These are phyloP conservation scores for Chloroclysta siterata DNA, from an alignment of 2,888 invertebrate genomes.

Conservation along the genomic window DNA sequence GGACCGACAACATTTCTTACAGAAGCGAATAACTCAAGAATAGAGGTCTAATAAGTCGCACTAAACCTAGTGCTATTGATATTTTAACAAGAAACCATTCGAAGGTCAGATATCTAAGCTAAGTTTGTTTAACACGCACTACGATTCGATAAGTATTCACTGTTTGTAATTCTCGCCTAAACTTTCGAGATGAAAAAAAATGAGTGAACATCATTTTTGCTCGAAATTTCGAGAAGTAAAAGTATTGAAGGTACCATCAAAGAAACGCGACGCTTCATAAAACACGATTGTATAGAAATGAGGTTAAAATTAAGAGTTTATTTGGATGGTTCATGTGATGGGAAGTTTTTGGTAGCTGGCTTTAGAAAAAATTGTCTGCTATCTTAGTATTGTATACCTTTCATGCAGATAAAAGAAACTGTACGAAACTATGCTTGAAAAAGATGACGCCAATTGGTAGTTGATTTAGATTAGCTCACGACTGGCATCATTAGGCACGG, in stretches of 20 bases:
- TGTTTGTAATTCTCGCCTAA: constrained; percentile 42
- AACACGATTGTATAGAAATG: background rate
- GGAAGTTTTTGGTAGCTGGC: background rate
- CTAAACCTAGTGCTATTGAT: background rate
- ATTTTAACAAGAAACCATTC: constrained; percentile 1
- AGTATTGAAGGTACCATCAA: background rate
- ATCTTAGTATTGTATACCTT: no score
- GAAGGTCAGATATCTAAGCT: constrained; percentile 7
- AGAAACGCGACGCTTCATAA: background rate
- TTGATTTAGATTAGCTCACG: background rate
- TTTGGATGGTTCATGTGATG: background rate
- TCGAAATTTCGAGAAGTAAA: background rate
- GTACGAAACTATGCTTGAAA: no score
- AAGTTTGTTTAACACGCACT: background rate
- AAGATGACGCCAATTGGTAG: background rate
- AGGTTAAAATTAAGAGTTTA: background rate
- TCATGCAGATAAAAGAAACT: no score
- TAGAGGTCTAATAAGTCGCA: no score
- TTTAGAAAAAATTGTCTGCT: background rate
- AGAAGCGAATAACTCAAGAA: no score
- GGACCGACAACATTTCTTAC: no score
- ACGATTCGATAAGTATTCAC: constrained; percentile 31
- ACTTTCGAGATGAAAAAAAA: constrained; percentile 16
- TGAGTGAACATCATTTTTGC: background rate
- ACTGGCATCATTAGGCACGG: no score